Evolutionary conservation across 1,140 invertebrate species (phyloP).

Genomic region (Polypedilum vanderplanki): DNA sequence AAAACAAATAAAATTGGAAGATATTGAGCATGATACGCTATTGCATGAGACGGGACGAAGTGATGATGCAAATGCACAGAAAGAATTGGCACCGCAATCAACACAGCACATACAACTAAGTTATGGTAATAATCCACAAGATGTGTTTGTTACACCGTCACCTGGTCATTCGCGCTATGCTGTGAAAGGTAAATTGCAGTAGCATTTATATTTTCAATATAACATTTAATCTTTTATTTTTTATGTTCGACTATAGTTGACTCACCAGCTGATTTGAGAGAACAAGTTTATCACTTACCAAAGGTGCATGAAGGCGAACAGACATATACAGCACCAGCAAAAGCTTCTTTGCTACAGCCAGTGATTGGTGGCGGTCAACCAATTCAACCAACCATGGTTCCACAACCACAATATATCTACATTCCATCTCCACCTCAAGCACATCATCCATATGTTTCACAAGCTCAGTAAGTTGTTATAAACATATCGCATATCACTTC

Average conservation of each 20-base stretch:
- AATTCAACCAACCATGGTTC: neutral
- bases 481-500: neutral
- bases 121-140: constrained; percentile 20
- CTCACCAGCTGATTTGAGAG: neutral
- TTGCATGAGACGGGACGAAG: constrained; percentile 15
- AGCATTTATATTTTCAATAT: neutral
- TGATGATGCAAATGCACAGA: neutral
- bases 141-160: constrained; percentile 5
- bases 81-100: constrained; percentile 29
- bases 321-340: constrained; percentile 1
- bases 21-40: constrained; percentile 31
- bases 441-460: constrained; percentile 1
- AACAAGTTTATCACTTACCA: neutral
- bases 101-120: constrained; percentile 27
- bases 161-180: neutral
- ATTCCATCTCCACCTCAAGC: constrained; percentile 22
- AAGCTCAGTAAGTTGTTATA: constrained; percentile 7
- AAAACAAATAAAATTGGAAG: constrained; percentile 30
- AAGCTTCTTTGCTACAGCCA: neutral
- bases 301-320: neutral
- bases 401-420: constrained; percentile 22
- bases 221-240: neutral
- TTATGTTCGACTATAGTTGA: neutral
- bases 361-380: neutral
- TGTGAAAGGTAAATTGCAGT: neutral